These are phyloP conservation scores for Leucophenga varia DNA, from an alignment of 1,140 invertebrate species.

Conservation along the genomic window DNA sequence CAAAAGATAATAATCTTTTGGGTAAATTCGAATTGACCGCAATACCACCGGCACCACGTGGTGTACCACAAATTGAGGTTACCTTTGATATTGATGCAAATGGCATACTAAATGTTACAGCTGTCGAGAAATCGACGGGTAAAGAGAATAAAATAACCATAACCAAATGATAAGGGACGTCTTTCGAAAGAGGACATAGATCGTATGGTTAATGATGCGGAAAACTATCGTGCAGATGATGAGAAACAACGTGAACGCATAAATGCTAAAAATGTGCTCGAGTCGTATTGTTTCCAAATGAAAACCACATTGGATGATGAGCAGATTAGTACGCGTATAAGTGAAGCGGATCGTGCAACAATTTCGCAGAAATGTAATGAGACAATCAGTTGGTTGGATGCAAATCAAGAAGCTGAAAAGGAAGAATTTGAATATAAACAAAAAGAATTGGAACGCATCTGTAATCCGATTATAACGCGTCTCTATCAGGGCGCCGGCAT, in stretches of 20 bases:
- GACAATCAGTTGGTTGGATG: slow-evolving; percentile 90
- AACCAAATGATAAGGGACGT: slow-evolving; percentile 95
- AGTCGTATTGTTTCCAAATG: slow-evolving; percentile 97
- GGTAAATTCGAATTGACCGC: slow-evolving; percentile 92
- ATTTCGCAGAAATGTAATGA: slow-evolving; percentile 90
- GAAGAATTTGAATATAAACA: slow-evolving; percentile 92
- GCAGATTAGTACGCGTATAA: slow-evolving; percentile 85
- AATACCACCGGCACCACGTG: slow-evolving; percentile 90
- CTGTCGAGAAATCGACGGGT: slow-evolving; percentile 87
- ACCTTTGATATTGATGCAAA: slow-evolving; percentile 90
- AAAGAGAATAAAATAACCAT: slow-evolving; percentile 98
- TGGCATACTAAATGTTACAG: slow-evolving; percentile 84
- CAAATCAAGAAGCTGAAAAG: slow-evolving; percentile 89
- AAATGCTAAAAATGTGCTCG: slow-evolving; percentile 84
- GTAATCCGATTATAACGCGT: slow-evolving; percentile 83
- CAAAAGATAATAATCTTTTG: slow-evolving; percentile 87
- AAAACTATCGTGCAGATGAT: slow-evolving; percentile 89
- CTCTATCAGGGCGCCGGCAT: slow-evolving; percentile 69
- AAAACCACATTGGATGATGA: slow-evolving; percentile 88
- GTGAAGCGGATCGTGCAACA: slow-evolving; percentile 78
- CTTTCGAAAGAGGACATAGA: slow-evolving; percentile 96
- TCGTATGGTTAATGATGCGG: slow-evolving; percentile 95
- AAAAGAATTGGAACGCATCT: slow-evolving; percentile 80
- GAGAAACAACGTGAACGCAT: slow-evolving; percentile 87
- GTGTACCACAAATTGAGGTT: slow-evolving; percentile 91